A percentile compares a stretch with the other conserved stretches of the same genome.
These are phyloP conservation scores for Drosophila baimaii DNA, from an alignment of 1,140 invertebrate species.

Conservation along the genomic window DNA sequence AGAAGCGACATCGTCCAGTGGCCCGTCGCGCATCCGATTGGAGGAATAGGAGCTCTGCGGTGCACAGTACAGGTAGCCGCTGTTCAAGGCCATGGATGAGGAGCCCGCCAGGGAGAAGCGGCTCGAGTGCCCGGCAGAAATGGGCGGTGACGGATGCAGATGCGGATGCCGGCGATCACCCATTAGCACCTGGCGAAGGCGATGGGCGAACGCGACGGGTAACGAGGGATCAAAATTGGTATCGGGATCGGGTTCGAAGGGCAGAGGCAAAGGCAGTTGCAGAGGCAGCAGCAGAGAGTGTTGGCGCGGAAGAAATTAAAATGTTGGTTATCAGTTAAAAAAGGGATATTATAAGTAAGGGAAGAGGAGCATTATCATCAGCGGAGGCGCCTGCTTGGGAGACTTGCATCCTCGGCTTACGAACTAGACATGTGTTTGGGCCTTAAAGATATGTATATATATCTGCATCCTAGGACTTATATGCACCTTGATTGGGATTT, in stretches of 20 bases:
- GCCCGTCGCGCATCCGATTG: conserved; percentile 65
- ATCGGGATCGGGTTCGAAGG: not conserved
- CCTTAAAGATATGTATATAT: conserved; percentile 2
- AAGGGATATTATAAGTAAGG: conserved; percentile 10
- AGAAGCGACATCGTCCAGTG: conserved; percentile 18
- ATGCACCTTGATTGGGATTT: conserved; percentile 24
- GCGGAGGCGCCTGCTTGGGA: conserved; percentile 6
- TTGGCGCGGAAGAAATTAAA: conserved; percentile 44
- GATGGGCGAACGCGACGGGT: not conserved
- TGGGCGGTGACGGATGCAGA: conserved; percentile 7
- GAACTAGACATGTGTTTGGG: not conserved
- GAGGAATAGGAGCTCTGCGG: conserved; percentile 75
- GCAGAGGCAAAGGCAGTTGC: conserved; percentile 26
- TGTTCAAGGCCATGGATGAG: conserved; percentile 18
- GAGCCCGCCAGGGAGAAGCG: conserved; percentile 17
- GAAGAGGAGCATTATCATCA: not conserved
- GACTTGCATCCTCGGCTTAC: conserved; percentile 14
- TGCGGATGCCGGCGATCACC: conserved; percentile 41
- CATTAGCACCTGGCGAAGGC: conserved; percentile 36
- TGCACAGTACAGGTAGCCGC: conserved; percentile 64
- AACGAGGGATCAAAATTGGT: not conserved
- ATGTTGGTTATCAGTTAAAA: conserved; percentile 45
- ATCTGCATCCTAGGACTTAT: conserved; percentile 19
- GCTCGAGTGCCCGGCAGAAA: not conserved
- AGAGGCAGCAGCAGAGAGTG: conserved; percentile 32